phyloP scores from a whole-genome alignment of 1,140 invertebrate genomes.

The Penaeus chinensis region DNA sequence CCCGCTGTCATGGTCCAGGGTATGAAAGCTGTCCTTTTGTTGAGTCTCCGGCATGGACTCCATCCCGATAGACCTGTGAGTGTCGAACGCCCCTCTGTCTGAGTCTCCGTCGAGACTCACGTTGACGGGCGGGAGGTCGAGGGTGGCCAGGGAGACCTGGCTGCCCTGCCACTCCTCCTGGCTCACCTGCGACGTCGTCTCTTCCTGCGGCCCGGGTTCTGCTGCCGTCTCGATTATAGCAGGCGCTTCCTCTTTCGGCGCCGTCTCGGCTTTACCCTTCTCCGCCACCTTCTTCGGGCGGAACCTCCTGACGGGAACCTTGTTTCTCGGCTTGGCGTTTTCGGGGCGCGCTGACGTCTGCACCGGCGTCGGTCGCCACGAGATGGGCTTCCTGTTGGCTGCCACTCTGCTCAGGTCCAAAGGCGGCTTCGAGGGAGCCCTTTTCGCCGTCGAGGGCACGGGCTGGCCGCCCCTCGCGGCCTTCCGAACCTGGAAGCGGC shows the following conservation, averaged over 20 bases:
- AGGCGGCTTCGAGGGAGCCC: neutral
- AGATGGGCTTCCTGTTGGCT: slow-evolving; percentile 43
- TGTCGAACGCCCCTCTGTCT: slow-evolving; percentile 18
- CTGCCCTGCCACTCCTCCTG: neutral
- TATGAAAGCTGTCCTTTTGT: too few relatives aligned
- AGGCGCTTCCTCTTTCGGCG: neutral
- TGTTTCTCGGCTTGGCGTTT: slow-evolving; percentile 12
- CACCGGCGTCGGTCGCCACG: slow-evolving; percentile 40
- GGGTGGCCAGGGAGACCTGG: neutral
- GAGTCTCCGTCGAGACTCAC: neutral
- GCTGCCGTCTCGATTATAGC: too few relatives aligned
- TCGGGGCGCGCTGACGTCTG: slow-evolving; percentile 29
- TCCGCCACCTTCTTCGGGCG: neutral
- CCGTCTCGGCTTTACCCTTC: neutral
- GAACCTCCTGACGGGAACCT: neutral
- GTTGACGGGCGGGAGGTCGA: neutral
- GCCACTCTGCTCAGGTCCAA: neutral
- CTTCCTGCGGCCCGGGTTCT: neutral
- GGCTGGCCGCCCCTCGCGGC: neutral
- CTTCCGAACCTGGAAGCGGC: neutral
- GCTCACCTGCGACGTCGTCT: neutral
- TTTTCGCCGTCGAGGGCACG: neutral
- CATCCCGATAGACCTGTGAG: slow-evolving; percentile 33
- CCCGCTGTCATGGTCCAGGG: neutral
- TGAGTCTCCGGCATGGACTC: slow-evolving; percentile 38